Percentiles rank a stretch among this genome's conserved stretches.
Evolutionary conservation across 2,888 invertebrate species (phyloP).

Genomic region (Pycnomerus fuliginosus): DNA sequence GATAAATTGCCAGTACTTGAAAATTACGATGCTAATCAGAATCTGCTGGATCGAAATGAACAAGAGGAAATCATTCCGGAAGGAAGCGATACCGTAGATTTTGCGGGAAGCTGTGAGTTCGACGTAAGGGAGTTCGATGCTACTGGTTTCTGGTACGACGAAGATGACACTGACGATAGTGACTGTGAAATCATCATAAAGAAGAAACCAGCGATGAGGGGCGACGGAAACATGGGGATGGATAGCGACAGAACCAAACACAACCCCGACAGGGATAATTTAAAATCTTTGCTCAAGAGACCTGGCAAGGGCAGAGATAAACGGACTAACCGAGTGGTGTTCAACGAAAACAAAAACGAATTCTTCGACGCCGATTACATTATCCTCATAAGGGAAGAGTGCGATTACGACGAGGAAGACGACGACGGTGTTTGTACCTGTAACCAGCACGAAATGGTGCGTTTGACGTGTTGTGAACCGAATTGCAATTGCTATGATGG

Average conservation of each 20-base stretch:
- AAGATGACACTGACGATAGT: constrained; percentile 38
- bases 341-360: constrained; percentile 86
- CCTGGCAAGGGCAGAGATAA: constrained; percentile 65
- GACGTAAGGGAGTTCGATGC: constrained; percentile 40
- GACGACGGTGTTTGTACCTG: constrained; percentile 72
- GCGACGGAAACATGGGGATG: constrained; percentile 55
- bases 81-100: constrained; percentile 26
- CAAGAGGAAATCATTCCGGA: constrained; percentile 17
- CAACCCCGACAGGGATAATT: constrained; percentile 63
- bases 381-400: constrained; percentile 85
- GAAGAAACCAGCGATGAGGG: constrained; percentile 33
- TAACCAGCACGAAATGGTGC: constrained; percentile 66
- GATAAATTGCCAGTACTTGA: constrained; percentile 26
- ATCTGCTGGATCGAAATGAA: constrained; percentile 21
- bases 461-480: constrained; percentile 66
- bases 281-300: constrained; percentile 76
- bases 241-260: constrained; percentile 50
- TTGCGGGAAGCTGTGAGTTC: constrained; percentile 43
- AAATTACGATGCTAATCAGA: constrained; percentile 30
- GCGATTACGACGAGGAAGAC: constrained; percentile 81
- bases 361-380: constrained; percentile 93
- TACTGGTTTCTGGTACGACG: constrained; percentile 48
- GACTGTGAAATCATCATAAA: constrained; percentile 28
- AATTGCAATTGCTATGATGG: constrained; percentile 58
- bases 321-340: constrained; percentile 77